Evolutionary conservation across 1,140 invertebrate genomes (phyloP), one percentile per base, ranked within the genome.

Genomic region (Drosophila teissieri): DNA sequence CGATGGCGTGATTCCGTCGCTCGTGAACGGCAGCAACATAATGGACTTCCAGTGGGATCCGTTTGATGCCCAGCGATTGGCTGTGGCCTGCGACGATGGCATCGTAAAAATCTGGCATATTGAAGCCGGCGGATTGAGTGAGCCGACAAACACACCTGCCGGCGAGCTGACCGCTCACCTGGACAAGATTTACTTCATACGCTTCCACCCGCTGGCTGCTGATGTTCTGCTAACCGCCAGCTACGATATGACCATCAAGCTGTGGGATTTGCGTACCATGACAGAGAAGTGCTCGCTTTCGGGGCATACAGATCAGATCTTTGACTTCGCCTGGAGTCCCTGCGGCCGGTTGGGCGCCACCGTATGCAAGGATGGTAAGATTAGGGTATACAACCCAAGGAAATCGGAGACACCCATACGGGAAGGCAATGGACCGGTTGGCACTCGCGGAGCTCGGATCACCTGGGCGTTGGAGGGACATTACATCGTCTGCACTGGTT

Each of bases 1-100:
- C 0, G 96, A 98, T 92, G 93, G 93, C 6, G 96, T 97, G 0
- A 95, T 96, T 79, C 96, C 97, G 24, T 95, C 96, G n/a, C 93
- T 99, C 65, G 95, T 98, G 15, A 97, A 98, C 92, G 95, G 96
- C 24, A 95, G 95, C 62, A 97, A 96, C 73, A 95, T 98, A 6
- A 96, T 97, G 94, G 98, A 99, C 93, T 99, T 98, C 93, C 94
- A 95, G 51, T 99, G 97, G 96, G 97, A 99, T 94, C 98, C 98
- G 2, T 98, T 98, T 91, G 94, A 97, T 92, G 94, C 95, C 90
- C 93, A 94, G 46, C 94, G 96, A 52, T 93, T 99, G 44, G 95
- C 96, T 64, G 97, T 98, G 46, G 97, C 95, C 24, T 98, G 97
- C 89, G 98, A 98, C 88, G 97, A 98, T 93, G 97, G 97, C n/a